Percentiles rank a stretch among this genome's conserved stretches.
These are phyloP conservation scores for Lucilia sericata DNA, from an alignment of 1,140 invertebrate genomes.

Conservation along the genomic window DNA sequence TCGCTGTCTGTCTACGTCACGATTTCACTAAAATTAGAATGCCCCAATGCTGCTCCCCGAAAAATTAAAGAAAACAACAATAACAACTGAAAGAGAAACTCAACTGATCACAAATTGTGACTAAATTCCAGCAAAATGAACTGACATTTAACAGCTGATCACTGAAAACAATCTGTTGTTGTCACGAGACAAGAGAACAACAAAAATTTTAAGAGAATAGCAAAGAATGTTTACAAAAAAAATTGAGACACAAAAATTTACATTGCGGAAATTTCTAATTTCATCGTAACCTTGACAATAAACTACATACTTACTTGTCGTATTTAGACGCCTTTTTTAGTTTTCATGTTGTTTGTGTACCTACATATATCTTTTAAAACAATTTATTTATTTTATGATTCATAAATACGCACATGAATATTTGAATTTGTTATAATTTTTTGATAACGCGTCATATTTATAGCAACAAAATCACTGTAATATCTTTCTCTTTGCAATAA, in stretches of 20 bases:
- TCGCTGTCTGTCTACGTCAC: conserved; percentile 22
- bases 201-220: background rate
- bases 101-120: background rate
- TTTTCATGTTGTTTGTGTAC: background rate
- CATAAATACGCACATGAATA: conserved; percentile 3
- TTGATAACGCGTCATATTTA: no score
- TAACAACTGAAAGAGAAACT: background rate
- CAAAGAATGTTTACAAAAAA: no score
- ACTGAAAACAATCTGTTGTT: background rate
- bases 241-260: background rate
- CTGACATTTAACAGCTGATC: conserved; percentile 12
- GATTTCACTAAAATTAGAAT: conserved; percentile 22
- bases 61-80: background rate
- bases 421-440: background rate
- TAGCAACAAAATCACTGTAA: background rate
- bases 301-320: background rate
- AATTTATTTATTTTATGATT: conserved; percentile 12
- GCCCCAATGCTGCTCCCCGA: background rate
- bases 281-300: conserved; percentile 2
- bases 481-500: no score
- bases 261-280: conserved; percentile 26
- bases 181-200: background rate
- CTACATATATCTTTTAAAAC: background rate
- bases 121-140: background rate
- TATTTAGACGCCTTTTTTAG: background rate